phyloP scores from a whole-genome alignment of 2,797 vertebrate species.

The Intellagama lesueurii region DNA sequence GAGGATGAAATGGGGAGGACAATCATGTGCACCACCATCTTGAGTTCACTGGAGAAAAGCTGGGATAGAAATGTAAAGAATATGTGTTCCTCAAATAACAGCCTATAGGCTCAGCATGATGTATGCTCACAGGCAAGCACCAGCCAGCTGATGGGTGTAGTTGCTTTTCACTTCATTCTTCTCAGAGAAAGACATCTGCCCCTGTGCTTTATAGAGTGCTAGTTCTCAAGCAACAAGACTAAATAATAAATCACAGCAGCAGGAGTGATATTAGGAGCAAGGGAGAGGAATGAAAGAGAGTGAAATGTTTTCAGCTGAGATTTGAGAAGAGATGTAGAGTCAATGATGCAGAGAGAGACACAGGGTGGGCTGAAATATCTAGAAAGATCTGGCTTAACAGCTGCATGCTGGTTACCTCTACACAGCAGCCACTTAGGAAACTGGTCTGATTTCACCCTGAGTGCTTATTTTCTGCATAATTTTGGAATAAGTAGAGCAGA shows the following conservation, averaged over 20 bases:
- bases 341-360: neutral
- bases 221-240: neutral
- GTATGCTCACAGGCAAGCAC: neutral
- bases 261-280: neutral
- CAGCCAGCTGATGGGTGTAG: neutral
- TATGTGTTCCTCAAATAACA: too few species aligned
- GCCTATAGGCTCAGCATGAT: neutral
- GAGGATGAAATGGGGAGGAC: too few species aligned
- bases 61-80: too few species aligned
- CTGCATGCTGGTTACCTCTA: neutral
- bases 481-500: neutral
- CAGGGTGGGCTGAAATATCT: neutral
- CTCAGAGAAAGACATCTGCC: neutral
- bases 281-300: neutral
- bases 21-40: too few species aligned
- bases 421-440: neutral
- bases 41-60: too few species aligned
- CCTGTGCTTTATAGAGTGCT: neutral
- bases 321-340: neutral
- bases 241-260: constrained; percentile 15
- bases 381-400: neutral
- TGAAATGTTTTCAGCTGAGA: neutral
- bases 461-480: neutral
- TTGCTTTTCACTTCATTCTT: neutral
- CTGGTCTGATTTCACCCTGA: neutral